Conservation (phyloP, 2,113 vertebrate species). For the Chaetura pelagica region DNA sequence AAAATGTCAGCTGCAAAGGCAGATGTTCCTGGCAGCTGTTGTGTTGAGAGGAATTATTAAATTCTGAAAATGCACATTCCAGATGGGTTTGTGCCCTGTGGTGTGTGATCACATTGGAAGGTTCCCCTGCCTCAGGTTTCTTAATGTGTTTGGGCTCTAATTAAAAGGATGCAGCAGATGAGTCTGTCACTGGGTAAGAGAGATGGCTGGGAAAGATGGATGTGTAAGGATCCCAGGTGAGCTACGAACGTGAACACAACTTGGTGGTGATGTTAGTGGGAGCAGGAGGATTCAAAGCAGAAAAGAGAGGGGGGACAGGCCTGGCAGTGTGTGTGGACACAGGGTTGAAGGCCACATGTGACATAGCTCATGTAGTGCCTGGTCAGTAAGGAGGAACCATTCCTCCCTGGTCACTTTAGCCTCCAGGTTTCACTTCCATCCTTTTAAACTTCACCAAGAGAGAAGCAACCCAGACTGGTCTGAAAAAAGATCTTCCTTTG, state of each 20-base stretch:
- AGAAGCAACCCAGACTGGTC: neutral
- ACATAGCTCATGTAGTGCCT: accelerated
- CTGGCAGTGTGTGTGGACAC: accelerated
- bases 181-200: accelerated
- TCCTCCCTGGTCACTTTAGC: neutral
- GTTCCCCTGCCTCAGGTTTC: neutral
- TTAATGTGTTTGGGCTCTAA: neutral
- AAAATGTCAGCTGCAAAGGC: neutral
- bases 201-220: neutral
- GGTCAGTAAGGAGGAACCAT: neutral
- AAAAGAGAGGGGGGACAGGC: neutral
- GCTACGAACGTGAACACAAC: neutral
- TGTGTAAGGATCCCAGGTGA: neutral
- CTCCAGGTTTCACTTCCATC: neutral
- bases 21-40: neutral
- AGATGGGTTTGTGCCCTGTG: neutral
- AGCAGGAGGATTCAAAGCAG: neutral
- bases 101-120: neutral
- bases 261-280: neutral
- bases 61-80: neutral
- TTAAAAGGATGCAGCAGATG: neutral
- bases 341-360: neutral
- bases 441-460: neutral
- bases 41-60: neutral
- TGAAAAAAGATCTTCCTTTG: neutral